Percentiles rank a stretch among this genome's conserved stretches.
Conservation (phyloP, 2,113 vertebrate genomes). For the Semnopithecus entellus region DNA sequence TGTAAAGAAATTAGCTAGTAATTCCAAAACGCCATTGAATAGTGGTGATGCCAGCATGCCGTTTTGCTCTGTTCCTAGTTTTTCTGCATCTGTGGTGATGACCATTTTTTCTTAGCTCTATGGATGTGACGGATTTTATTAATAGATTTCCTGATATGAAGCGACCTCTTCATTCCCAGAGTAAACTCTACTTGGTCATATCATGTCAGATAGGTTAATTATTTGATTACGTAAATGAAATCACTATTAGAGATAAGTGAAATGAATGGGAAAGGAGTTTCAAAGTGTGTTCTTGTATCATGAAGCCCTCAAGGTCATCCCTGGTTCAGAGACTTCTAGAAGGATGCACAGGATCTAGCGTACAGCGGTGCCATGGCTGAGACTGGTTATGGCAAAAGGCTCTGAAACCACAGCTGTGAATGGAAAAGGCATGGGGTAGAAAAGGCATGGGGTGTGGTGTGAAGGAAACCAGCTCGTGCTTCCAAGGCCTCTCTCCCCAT, state of each 20-base stretch:
- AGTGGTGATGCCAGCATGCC: accelerated
- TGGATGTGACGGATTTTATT: not conserved
- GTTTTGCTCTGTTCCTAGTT: not conserved
- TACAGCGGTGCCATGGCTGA: not conserved
- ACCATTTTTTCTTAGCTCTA: not conserved
- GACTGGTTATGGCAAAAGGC: not conserved
- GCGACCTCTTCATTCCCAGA: not conserved
- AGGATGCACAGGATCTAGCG: not conserved
- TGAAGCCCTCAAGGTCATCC: not conserved
- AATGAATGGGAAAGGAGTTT: not conserved
- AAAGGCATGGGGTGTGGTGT: not conserved
- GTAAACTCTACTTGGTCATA: not conserved
- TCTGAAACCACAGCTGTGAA: not conserved
- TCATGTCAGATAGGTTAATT: not conserved
- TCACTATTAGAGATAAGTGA: not conserved
- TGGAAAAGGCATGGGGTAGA: not conserved
- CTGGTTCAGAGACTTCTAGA: not conserved
- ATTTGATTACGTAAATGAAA: not conserved
- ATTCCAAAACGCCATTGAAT: not conserved
- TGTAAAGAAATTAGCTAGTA: not conserved
- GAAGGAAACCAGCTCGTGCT: not conserved
- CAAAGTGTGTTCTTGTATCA: not conserved
- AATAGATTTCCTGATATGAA: not conserved
- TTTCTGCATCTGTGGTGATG: not conserved
- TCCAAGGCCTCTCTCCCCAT: not conserved